Evolutionary conservation across 2,797 vertebrate genomes (phyloP).

Genomic region (Graptemys geographica): DNA sequence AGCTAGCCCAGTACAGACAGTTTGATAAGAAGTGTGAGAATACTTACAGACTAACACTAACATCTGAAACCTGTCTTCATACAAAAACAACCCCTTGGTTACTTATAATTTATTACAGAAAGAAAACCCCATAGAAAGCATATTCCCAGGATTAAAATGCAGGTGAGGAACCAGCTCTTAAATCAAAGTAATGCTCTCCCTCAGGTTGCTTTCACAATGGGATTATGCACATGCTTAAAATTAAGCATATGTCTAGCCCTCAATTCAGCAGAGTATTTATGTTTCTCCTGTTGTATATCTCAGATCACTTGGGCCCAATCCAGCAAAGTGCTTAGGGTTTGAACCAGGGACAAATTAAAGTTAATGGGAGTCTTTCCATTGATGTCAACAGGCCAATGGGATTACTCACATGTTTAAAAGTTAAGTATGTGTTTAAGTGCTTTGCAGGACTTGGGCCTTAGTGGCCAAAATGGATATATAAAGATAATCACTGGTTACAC

Average conservation of each 20-base stretch:
- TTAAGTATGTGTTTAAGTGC: neutral
- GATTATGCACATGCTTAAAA: neutral
- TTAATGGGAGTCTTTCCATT: neutral
- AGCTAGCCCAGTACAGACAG: no score
- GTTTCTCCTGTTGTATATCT: neutral
- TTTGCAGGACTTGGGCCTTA: neutral
- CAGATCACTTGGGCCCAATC: neutral
- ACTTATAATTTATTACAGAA: neutral
- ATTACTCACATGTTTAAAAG: neutral
- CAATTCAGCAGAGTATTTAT: neutral
- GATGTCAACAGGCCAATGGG: neutral
- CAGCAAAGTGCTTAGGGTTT: neutral
- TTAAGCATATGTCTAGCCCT: neutral
- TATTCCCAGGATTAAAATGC: neutral
- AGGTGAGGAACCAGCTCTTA: neutral
- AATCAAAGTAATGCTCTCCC: accelerated
- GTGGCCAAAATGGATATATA: neutral
- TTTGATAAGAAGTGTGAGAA: no score
- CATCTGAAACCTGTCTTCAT: neutral
- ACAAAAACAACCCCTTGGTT: neutral
- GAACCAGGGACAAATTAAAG: neutral
- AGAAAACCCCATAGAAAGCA: accelerated
- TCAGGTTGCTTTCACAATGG: neutral
- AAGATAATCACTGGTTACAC: neutral
- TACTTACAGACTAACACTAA: no score